Conservation (phyloP, 2,797 vertebrate genomes). For the Acanthopagrus latus region DNA sequence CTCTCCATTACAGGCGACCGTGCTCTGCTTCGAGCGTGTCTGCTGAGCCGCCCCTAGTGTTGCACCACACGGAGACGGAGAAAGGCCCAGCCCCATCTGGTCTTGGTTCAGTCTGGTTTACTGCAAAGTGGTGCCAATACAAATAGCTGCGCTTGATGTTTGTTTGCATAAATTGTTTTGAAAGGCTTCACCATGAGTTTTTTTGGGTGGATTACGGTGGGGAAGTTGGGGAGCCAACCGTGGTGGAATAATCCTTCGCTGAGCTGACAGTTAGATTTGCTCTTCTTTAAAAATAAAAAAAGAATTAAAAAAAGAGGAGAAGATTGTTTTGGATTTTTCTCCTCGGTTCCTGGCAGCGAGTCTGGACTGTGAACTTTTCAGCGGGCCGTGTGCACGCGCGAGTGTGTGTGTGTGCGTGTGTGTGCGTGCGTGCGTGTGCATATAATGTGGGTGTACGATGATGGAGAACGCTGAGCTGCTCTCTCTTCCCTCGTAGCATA, state of each 20-base stretch:
- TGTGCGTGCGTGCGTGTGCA: constrained; percentile 10
- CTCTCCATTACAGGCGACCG: constrained; percentile 61
- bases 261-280: constrained; percentile 82
- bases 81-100: constrained; percentile 88
- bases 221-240: constrained; percentile 79
- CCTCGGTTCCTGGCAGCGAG: constrained; percentile 69
- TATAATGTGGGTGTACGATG: constrained; percentile 42
- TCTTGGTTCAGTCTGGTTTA: constrained; percentile 94
- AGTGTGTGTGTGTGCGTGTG: too few species aligned
- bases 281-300: constrained; percentile 70
- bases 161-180: constrained; percentile 99
- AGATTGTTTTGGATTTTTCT: constrained; percentile 77
- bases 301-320: constrained; percentile 27
- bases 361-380: constrained; percentile 74
- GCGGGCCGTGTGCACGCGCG: constrained; percentile 44
- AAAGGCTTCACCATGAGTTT: constrained; percentile 94
- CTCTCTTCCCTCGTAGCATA: constrained; percentile 66
- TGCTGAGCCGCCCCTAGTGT: constrained; percentile 80
- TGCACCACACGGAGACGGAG: constrained; percentile 81
- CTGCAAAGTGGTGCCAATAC: constrained; percentile 94
- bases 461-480: constrained; percentile 55
- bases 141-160: constrained; percentile 96
- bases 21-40: constrained; percentile 48
- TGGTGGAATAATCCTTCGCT: constrained; percentile 81
- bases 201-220: constrained; percentile 89